Base-by-base conservation (phyloP, 2,113 vertebrate genomes). In the Cyrtonyx montezumae region DNA sequence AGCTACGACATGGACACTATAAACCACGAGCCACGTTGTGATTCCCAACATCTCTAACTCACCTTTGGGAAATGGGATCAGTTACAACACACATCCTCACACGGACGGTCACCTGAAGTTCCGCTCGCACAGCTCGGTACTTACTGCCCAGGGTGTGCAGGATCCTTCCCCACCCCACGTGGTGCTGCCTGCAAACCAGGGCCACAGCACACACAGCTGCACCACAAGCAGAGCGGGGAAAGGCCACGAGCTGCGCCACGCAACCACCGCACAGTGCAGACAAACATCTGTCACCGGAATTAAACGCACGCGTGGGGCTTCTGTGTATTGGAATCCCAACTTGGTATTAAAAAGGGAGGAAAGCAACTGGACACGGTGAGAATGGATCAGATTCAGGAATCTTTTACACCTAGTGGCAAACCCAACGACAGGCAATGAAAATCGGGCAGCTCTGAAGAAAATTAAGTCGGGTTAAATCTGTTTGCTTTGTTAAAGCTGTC, bases 241-340 rank as follows among this genome's bases (percentile, higher is more conserved):
- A 26, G 45, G n/a, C 53, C 42, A 16, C 13, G 30, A 28, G n/a
- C 19, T 11, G 17, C 6, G 21, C n/a, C 9, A 0, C 1, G 22
- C 25, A 16, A 43, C 48, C 62, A n/a, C 23, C 10, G 40, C 6
- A 4, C 49, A 28, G 43, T 1, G 8, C 40, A 56, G 61, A 15
- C 2, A 16, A 40, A 36, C 15, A 28, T 37, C n/a, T 2, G 13
- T 10, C 34, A 13, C 67, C 3, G 19, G 49, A 58, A 10, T 28
- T 6, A 9, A 42, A 56, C 0, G 2, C 43, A 28, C 0, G 0
- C 43, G 4, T 11, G 8, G 19, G 12, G 32, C 75, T 59, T 22
- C 25, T 3, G 0, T 4, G 6, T 0, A 18, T 62, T 4, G 3
- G 6, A 81, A 45, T 22, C 7, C 20, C 1, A 7, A 58, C 43